A percentile compares a stretch with the other conserved stretches of the same genome.
phyloP scores from a whole-genome alignment of 2,797 vertebrate species.

The Tachyglossus aculeatus region DNA sequence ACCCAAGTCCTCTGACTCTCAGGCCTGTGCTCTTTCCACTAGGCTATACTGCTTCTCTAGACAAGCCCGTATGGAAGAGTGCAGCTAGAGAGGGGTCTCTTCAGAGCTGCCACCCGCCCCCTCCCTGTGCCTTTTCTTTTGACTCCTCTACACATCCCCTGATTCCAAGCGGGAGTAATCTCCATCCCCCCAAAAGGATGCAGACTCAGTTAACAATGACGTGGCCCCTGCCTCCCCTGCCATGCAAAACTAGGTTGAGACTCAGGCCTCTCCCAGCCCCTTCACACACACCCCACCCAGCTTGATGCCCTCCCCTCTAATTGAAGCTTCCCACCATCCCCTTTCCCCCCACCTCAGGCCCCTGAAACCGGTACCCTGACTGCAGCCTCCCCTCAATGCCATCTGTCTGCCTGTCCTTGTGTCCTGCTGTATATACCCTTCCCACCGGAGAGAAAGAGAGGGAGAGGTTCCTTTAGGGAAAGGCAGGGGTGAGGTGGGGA shows the following conservation, averaged over 20 bases:
- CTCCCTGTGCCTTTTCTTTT: too few relatives aligned
- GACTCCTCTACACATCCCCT: too few relatives aligned
- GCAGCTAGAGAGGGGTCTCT: too few relatives aligned
- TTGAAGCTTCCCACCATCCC: background rate
- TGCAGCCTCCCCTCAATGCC: background rate
- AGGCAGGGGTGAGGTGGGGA: conserved; percentile 62
- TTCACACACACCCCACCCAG: background rate
- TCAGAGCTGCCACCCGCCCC: too few relatives aligned
- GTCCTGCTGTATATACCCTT: conserved; percentile 63
- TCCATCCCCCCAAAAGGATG: background rate
- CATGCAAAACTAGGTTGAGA: background rate
- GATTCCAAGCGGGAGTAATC: background rate
- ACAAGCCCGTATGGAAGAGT: too few relatives aligned
- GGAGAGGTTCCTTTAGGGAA: conserved; percentile 67
- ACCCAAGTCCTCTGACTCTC: too few relatives aligned
- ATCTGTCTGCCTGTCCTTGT: conserved; percentile 48
- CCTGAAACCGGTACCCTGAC: background rate
- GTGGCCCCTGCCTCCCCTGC: too few relatives aligned
- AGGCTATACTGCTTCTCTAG: too few relatives aligned
- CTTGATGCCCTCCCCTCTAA: background rate
- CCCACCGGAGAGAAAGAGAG: too few relatives aligned
- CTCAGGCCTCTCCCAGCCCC: background rate
- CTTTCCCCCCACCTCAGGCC: background rate
- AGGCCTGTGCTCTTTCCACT: too few relatives aligned
- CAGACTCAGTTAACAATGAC: too few relatives aligned